These are phyloP conservation scores for Microtus oregoni DNA, from an alignment of 2,113 vertebrate species.

Conservation along the genomic window DNA sequence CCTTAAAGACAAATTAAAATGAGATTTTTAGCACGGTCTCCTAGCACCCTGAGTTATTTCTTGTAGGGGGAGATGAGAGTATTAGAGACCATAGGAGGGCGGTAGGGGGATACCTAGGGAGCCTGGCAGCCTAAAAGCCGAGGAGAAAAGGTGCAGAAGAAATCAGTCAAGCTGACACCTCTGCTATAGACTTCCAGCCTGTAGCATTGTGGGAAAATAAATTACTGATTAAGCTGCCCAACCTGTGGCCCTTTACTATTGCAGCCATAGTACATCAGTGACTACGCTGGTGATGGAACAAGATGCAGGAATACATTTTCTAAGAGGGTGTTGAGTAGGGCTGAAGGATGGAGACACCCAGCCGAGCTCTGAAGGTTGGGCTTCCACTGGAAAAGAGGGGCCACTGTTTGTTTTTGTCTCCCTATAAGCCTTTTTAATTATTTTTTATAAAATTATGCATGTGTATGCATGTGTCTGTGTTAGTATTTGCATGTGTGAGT, in stretches of 20 bases:
- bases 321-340: not conserved
- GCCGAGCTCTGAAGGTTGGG: too few species aligned
- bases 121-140: not conserved
- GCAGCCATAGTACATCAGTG: not conserved
- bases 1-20: not conserved
- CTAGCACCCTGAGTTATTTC: not conserved
- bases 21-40: not conserved
- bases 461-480: not conserved
- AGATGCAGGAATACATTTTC: not conserved
- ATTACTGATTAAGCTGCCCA: not conserved
- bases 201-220: not conserved
- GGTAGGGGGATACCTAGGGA: not conserved
- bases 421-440: not conserved
- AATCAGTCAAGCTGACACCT: not conserved
- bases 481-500: not conserved
- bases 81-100: not conserved
- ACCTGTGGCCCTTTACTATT: too few species aligned
- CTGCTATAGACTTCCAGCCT: not conserved
- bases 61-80: not conserved
- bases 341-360: too few species aligned
- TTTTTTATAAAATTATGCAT: not conserved
- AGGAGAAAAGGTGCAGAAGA: not conserved
- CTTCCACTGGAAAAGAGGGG: not conserved
- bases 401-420: not conserved
- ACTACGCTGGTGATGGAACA: not conserved